phyloP scores from a whole-genome alignment of 2,888 invertebrate genomes.

The Limnephilus rhombicus region DNA sequence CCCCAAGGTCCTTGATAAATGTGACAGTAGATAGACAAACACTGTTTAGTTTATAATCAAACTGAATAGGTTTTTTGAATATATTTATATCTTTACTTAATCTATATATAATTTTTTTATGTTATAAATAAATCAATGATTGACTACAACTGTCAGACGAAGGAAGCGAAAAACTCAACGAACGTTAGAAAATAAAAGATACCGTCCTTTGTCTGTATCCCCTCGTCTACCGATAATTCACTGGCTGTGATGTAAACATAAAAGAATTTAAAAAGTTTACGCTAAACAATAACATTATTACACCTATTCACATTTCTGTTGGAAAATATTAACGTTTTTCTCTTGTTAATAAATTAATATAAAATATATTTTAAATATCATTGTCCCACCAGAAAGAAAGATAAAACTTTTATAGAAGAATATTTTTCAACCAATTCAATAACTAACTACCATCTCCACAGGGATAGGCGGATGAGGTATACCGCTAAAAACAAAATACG shows the following conservation, averaged over 20 bases:
- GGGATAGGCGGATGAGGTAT: too few species aligned
- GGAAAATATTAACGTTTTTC: not conserved
- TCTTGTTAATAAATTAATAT: not conserved
- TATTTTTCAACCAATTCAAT: too few species aligned
- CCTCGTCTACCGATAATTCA: not conserved
- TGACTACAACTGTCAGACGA: not conserved
- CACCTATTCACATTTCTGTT: not conserved
- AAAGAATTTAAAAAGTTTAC: not conserved
- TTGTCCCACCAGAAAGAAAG: not conserved
- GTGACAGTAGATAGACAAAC: too few species aligned
- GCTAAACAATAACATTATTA: not conserved
- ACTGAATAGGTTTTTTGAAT: too few species aligned
- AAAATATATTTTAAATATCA: not conserved
- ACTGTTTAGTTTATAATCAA: too few species aligned
- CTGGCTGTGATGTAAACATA: not conserved
- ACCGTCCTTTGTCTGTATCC: not conserved
- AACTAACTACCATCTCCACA: too few species aligned
- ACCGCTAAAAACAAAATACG: too few species aligned
- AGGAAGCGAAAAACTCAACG: not conserved
- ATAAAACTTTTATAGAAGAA: not conserved
- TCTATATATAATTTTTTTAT: not conserved
- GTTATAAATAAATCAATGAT: not conserved
- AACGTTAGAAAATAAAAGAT: not conserved
- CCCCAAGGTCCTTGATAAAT: too few species aligned
- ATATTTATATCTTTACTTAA: too few species aligned